A percentile compares a stretch with the other conserved stretches of the same genome.
Evolutionary conservation across 2,888 invertebrate species (phyloP).

Genomic region (Cryptus armator): DNA sequence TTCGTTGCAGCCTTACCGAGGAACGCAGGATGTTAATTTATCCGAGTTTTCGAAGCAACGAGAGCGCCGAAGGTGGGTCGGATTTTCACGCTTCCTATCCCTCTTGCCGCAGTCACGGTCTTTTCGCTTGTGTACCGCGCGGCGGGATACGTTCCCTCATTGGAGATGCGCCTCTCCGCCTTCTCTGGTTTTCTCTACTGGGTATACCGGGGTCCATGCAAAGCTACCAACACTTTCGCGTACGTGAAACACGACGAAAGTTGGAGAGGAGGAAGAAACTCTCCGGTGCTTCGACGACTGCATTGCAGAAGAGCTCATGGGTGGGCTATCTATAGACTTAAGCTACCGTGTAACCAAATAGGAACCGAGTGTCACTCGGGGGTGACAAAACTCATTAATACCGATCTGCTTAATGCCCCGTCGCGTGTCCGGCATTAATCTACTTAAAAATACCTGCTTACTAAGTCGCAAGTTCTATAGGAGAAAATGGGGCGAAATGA

Average conservation of each 20-base stretch:
- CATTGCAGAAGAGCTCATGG: constrained; percentile 76
- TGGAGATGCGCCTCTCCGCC: constrained; percentile 33
- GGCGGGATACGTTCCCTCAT: constrained; percentile 35
- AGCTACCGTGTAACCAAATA: constrained; percentile 82
- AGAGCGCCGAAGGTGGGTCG: neutral
- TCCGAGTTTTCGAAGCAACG: constrained; percentile 28
- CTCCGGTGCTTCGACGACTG: constrained; percentile 23
- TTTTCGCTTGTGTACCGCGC: constrained; percentile 23
- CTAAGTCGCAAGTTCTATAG: constrained; percentile 14
- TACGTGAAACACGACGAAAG: constrained; percentile 46
- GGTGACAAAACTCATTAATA: constrained; percentile 85
- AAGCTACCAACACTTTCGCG: constrained; percentile 29
- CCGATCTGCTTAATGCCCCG: constrained; percentile 84
- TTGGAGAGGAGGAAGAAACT: constrained; percentile 24
- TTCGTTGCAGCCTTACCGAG: neutral
- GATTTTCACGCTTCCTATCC: constrained; percentile 41
- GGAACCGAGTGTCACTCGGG: constrained; percentile 83
- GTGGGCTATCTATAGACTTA: constrained; percentile 84
- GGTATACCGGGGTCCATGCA: constrained; percentile 33
- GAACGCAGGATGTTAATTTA: constrained; percentile 40
- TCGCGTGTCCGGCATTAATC: constrained; percentile 84
- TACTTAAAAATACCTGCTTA: constrained; percentile 80
- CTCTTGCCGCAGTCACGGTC: constrained; percentile 18
- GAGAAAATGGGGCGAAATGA: no score
- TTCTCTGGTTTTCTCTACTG: neutral